phyloP scores from a whole-genome alignment of 1,140 invertebrate genomes.

The Drosophila grimshawi region DNA sequence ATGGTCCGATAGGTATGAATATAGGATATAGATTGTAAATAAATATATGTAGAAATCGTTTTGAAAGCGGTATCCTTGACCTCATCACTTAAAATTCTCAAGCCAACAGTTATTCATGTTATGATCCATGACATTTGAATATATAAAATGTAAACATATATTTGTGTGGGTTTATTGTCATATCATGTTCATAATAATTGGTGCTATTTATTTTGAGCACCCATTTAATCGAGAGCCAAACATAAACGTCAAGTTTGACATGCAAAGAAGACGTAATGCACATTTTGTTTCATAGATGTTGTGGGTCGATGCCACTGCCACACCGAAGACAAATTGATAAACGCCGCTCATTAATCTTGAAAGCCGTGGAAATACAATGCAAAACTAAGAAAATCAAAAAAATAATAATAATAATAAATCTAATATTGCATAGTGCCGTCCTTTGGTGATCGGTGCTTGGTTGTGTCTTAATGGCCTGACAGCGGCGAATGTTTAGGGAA shows the following conservation, averaged over 20 bases:
- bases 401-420: conserved; percentile 2
- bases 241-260: conserved; percentile 3
- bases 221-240: background rate
- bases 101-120: no score
- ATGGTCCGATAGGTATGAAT: background rate
- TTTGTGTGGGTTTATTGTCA: background rate
- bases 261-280: conserved; percentile 10
- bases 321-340: conserved; percentile 30
- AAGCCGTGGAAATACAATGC: conserved; percentile 26
- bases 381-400: conserved; percentile 21
- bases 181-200: background rate
- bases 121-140: background rate
- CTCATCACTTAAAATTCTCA: background rate
- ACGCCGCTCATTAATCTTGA: conserved; percentile 45
- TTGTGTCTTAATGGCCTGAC: conserved; percentile 30
- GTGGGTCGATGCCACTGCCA: conserved; percentile 1
- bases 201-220: background rate
- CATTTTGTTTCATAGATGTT: background rate
- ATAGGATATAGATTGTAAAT: no score
- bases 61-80: background rate
- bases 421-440: background rate
- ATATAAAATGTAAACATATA: background rate
- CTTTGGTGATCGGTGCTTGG: background rate
- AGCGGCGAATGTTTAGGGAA: conserved; percentile 37
- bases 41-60: no score